Conservation (phyloP, 1,140 invertebrate genomes). For the Pogonus chalceus region DNA sequence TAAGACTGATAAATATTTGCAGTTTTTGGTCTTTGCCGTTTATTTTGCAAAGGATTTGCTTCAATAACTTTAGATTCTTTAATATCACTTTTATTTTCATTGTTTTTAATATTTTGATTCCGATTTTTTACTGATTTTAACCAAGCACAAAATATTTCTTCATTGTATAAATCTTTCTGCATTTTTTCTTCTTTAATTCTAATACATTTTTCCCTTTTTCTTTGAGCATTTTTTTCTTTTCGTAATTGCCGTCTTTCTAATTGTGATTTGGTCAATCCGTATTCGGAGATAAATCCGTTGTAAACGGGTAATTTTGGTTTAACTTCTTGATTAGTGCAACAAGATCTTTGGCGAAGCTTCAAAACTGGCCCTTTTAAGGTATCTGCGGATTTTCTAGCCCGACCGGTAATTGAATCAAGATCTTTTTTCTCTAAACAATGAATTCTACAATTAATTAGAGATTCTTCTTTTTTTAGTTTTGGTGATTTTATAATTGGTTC, state of each 20-base stretch:
- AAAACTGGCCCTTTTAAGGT: slow-evolving; percentile 26
- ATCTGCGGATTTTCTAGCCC: slow-evolving; percentile 24
- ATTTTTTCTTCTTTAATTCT: slow-evolving; percentile 26
- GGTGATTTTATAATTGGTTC: background rate
- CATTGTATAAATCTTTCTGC: slow-evolving; percentile 29
- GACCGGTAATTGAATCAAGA: slow-evolving; percentile 22
- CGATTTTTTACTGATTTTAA: slow-evolving; percentile 26
- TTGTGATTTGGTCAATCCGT: slow-evolving; percentile 27
- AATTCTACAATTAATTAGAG: slow-evolving; percentile 29
- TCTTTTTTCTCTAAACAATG: slow-evolving; percentile 32
- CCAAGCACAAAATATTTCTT: slow-evolving; percentile 31
- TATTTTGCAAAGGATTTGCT: slow-evolving; percentile 5
- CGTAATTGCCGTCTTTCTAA: slow-evolving; percentile 23
- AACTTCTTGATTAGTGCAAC: slow-evolving; percentile 25
- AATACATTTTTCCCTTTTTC: slow-evolving; percentile 14
- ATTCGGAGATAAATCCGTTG: slow-evolving; percentile 29
- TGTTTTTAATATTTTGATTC: slow-evolving; percentile 15
- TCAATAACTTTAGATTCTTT: background rate
- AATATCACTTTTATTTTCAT: slow-evolving; percentile 10
- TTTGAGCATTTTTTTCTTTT: slow-evolving; percentile 23
- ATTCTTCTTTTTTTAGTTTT: slow-evolving; percentile 6
- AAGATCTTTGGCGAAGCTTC: slow-evolving; percentile 27
- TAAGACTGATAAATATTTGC: slow-evolving; percentile 9
- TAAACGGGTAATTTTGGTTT: slow-evolving; percentile 28
- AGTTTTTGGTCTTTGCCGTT: slow-evolving; percentile 26